Evolutionary conservation across 92 coral and sea anemone species (phyloP), one percentile per base, ranked within the genome.

Genomic region (Blastomussa wellsi): DNA sequence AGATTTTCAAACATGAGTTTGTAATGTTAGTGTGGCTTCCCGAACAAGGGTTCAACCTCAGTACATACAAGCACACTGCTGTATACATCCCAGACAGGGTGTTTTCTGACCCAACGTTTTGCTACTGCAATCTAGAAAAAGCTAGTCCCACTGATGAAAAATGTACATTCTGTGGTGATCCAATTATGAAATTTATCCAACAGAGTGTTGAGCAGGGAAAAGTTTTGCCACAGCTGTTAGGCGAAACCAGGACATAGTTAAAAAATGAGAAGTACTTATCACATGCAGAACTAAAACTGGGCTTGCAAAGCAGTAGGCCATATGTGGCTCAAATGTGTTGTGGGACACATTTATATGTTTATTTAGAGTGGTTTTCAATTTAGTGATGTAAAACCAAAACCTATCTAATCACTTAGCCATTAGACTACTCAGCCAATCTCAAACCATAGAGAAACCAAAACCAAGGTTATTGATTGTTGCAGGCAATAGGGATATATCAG

Each of bases 21-120:
- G 53, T 78, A 28, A 84, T 78, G 44, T 41, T 41, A 41, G 88
- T 83, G 15, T 88, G 91, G 88, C 84, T 83, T 19, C 91, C 79
- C n/a, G 91, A 88, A 64, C 88, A 88, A 72, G 88, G 88, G 29
- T 72, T 84, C 42, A 20, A 83, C 66, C 88, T 72, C 11, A 79
- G 29, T 67, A 32, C 81, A 70, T 70, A 59, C 64, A 83, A 83
- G 79, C 79, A 84, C 41, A 88, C 60, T 83, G 84, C 47, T 73
- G 84, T 86, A 39, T 84, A 84, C 84, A 91, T 91, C n/a, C 91
- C 91, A 73, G 22, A 52, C 76, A 84, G 83, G 84, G 83, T 84
- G 36, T 49, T 79, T 37, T 62, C 44, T n/a, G 86, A 88, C 79
- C 87, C 87, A 76, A 53, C 64, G 31, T 88, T 77, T 42, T 90